A percentile compares a stretch with the other conserved stretches of the same genome.
Evolutionary conservation across 1,140 invertebrate genomes (phyloP).

Genomic region (Panagrolaimus sp.): DNA sequence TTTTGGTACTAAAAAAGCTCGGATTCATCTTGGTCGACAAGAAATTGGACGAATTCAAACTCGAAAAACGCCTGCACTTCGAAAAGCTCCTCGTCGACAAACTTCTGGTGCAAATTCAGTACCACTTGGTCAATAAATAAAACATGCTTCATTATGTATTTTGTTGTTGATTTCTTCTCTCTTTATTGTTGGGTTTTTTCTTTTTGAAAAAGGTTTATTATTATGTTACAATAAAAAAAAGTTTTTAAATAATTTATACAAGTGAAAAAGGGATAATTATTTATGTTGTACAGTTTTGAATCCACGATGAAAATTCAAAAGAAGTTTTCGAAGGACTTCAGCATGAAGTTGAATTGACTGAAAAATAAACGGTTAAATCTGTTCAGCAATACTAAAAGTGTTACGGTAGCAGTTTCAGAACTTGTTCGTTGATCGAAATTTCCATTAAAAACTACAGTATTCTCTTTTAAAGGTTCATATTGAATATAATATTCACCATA

Average conservation of each 20-base stretch:
- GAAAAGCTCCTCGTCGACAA: conserved; percentile 31
- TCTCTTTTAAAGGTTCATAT: conserved; percentile 16
- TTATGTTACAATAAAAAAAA: too few species aligned
- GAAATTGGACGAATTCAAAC: conserved; percentile 79
- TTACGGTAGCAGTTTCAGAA: conserved; percentile 15
- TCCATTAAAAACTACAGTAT: conserved; percentile 19
- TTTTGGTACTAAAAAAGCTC: conserved; percentile 80
- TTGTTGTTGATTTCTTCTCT: too few species aligned
- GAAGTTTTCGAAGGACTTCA: too few species aligned
- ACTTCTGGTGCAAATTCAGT: background rate
- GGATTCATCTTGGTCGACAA: conserved; percentile 85
- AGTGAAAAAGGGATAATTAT: too few species aligned
- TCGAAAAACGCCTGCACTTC: conserved; percentile 83
- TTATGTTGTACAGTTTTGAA: too few species aligned
- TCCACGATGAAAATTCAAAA: too few species aligned
- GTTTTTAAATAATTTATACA: too few species aligned
- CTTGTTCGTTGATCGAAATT: conserved; percentile 25
- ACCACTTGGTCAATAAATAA: background rate
- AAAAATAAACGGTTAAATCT: too few species aligned
- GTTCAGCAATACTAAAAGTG: background rate
- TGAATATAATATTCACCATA: conserved; percentile 24
- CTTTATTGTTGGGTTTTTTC: too few species aligned
- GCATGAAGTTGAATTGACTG: too few species aligned
- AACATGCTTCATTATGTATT: too few species aligned
- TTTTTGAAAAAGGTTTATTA: too few species aligned